Evolutionary conservation across 1,140 invertebrate species (phyloP).

Genomic region (Hylaeus volcanicus): DNA sequence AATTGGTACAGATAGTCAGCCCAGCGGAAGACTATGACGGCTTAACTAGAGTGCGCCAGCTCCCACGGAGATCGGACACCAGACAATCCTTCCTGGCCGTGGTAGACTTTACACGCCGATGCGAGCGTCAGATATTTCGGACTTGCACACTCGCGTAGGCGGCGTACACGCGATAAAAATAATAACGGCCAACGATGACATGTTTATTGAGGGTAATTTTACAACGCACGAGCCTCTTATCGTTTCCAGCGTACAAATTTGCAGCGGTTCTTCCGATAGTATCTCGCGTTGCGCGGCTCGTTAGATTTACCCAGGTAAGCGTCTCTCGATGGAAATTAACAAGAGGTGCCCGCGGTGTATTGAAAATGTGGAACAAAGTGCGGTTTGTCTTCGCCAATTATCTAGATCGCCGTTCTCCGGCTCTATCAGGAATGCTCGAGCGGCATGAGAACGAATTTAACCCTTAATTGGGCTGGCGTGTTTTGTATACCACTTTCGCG

Average conservation of each 20-base stretch:
- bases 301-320: not conserved
- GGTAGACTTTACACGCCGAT: slow-evolving; percentile 47
- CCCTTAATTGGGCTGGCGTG: too few species aligned
- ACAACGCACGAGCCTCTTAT: slow-evolving; percentile 2
- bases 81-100: slow-evolving; percentile 52
- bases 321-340: slow-evolving; percentile 9
- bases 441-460: not conserved
- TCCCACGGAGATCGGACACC: slow-evolving; percentile 68
- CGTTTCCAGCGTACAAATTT: not conserved
- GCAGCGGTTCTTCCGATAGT: not conserved
- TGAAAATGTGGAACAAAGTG: slow-evolving; percentile 26
- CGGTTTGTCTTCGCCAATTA: slow-evolving; percentile 9
- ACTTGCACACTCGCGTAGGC: not conserved
- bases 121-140: slow-evolving; percentile 27
- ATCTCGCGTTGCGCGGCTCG: not conserved
- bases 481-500: too few species aligned
- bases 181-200: slow-evolving; percentile 18
- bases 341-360: not conserved
- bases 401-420: not conserved
- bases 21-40: slow-evolving; percentile 58
- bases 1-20: slow-evolving; percentile 55
- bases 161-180: slow-evolving; percentile 26
- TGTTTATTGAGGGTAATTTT: slow-evolving; percentile 30
- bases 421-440: not conserved
- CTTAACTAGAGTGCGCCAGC: slow-evolving; percentile 63